Evolutionary conservation across 2,888 invertebrate species (phyloP), one percentile per base, ranked within the genome.

Genomic region (Drosophila histrio): DNA sequence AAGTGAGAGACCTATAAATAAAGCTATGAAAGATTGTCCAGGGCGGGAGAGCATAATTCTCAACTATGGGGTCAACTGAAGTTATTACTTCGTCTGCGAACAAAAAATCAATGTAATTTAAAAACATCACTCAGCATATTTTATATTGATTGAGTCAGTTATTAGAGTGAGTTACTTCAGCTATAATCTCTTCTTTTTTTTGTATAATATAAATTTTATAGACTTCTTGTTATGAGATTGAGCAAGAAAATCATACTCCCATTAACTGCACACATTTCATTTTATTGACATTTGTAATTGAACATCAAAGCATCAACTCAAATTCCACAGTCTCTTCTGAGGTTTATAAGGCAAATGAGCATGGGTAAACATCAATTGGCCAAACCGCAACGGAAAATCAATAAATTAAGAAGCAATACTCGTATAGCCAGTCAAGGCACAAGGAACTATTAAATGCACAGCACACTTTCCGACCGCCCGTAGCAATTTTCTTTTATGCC

Each of bases 401-500:
- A 76, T 76, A 57, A 65, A 65, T 65, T 58, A 66, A 54, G 26
- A 41, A 59, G 54, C 41, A 41, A 68, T 50, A 6, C 39, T 57
- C 34, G 19, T 34, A 6, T 15, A 39, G 4, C 9, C 9, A 9
- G 15, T 24, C 9, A 38, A 7, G 6, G n/a, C 22, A 26, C 32
- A 28, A 58, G 17, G 28, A 79, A 72, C 88, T 73, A 83, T 88
- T 73, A 68, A 79, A 73, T 71, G 83, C 77, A 79, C 34, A 66
- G 61, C 64, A 68, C 30, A 66, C 60, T 54, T 57, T 43, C 38
- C 22, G 39, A 19, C 52, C 26, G 38, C 44, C 34, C 43, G 24
- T 30, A 72, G 72, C 63, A 87, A 85, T 79, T 82, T 82, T 68
- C 75, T 52, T 78, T 59, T 79, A 82, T 85, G 58, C 47, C 58